These are phyloP conservation scores for Oxyura jamaicensis DNA, from an alignment of 2,113 vertebrate species.

Conservation along the genomic window DNA sequence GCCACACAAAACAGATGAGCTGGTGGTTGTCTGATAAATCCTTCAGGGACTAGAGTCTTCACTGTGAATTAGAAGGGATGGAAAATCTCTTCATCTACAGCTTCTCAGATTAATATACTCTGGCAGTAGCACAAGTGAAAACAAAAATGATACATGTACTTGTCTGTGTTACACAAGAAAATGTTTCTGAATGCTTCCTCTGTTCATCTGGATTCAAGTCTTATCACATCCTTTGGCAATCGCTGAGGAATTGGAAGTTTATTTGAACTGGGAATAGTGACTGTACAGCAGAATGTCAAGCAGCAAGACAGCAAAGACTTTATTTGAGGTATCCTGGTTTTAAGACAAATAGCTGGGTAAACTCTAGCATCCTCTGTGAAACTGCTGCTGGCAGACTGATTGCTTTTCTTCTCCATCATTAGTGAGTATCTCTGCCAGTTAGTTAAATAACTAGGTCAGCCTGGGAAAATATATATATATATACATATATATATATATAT, in stretches of 20 bases:
- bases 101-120: not conserved
- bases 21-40: not conserved
- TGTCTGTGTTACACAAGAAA: not conserved
- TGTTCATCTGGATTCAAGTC: not conserved
- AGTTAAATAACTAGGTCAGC: conserved; percentile 65
- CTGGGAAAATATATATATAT: not conserved
- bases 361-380: not conserved
- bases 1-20: not conserved
- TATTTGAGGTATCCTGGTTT: not conserved
- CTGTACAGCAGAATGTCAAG: not conserved
- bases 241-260: not conserved
- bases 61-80: not conserved
- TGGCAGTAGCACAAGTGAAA: not conserved
- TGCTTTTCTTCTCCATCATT: conserved; percentile 30
- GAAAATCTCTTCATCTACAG: not conserved
- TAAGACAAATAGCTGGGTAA: not conserved
- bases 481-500: too few relatives aligned
- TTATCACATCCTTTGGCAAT: not conserved
- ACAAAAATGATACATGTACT: not conserved
- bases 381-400: conserved; percentile 24
- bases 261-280: not conserved
- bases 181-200: not conserved
- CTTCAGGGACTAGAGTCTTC: not conserved
- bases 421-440: conserved; percentile 33
- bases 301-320: not conserved